Evolutionary conservation across 2,888 invertebrate genomes (phyloP).

Genomic region (Leptarthrus brevirostris): DNA sequence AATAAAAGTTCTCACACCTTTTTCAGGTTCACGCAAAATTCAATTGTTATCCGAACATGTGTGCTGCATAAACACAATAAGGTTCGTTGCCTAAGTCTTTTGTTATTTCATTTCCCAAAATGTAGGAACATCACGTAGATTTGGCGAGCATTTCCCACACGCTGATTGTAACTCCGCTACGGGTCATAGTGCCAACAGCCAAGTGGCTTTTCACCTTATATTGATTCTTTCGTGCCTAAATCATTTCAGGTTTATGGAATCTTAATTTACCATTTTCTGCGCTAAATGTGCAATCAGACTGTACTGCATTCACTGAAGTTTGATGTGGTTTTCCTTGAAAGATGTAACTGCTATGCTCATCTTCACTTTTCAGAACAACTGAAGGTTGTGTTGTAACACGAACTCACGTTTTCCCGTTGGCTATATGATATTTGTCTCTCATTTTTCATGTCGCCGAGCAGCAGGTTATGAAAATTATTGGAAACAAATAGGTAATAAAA

Average conservation of each 20-base stretch:
- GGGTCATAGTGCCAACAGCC: background rate
- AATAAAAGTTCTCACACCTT: background rate
- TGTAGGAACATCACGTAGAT: background rate
- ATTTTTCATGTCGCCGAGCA: too few relatives aligned
- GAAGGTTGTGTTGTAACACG: background rate
- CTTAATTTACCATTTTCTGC: background rate
- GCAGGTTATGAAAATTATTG: too few relatives aligned
- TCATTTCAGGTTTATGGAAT: background rate
- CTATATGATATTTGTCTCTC: background rate
- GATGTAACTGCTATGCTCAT: background rate
- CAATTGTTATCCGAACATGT: background rate
- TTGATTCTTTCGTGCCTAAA: background rate
- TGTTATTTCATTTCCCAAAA: background rate
- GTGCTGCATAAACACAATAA: background rate
- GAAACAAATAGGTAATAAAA: too few relatives aligned
- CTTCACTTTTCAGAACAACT: background rate
- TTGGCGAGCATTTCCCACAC: background rate
- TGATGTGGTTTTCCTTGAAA: constrained; percentile 11
- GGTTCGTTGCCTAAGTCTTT: constrained; percentile 21
- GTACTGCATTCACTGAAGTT: background rate
- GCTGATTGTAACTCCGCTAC: background rate
- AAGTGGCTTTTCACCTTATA: background rate
- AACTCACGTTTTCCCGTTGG: background rate
- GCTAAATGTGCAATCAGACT: background rate
- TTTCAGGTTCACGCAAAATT: background rate